Evolutionary conservation across 2,797 vertebrate species (phyloP).

Genomic region (Macroramphosus scolopax): DNA sequence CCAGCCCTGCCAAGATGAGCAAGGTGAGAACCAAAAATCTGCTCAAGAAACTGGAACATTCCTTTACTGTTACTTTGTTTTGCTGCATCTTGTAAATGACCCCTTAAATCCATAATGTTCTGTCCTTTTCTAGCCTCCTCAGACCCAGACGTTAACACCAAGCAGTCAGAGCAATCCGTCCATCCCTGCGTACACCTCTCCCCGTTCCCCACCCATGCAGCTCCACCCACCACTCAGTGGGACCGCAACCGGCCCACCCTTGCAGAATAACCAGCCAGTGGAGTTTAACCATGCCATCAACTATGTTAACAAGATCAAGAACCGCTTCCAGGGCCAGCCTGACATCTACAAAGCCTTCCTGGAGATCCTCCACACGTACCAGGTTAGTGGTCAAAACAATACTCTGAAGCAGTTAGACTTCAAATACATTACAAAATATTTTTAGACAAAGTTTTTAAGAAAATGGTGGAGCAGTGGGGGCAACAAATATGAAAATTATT

Average conservation of each 20-base stretch:
- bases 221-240: conserved; percentile 90
- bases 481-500: too few relatives aligned
- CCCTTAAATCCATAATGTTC: background rate
- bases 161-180: conserved; percentile 92
- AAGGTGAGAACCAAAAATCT: conserved; percentile 77
- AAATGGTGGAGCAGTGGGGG: too few relatives aligned
- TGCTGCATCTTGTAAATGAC: background rate
- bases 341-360: conserved; percentile 99
- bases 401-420: too few relatives aligned
- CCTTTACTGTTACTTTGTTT: background rate
- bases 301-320: conserved; percentile 99
- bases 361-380: conserved; percentile 98
- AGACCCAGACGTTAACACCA: conserved; percentile 87
- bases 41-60: background rate
- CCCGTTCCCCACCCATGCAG: conserved; percentile 91
- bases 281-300: conserved; percentile 99
- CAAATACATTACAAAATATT: background rate
- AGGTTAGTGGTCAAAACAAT: conserved; percentile 73
- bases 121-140: conserved; percentile 79
- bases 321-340: conserved; percentile 97
- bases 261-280: conserved; percentile 98
- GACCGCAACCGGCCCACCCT: conserved; percentile 87
- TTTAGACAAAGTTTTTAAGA: too few relatives aligned
- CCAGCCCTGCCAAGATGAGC: conserved; percentile 90
- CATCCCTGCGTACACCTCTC: conserved; percentile 88